Evolutionary conservation across 2,113 vertebrate genomes (phyloP), one percentile per base, ranked within the genome.

Genomic region (Trachemys scripta): DNA sequence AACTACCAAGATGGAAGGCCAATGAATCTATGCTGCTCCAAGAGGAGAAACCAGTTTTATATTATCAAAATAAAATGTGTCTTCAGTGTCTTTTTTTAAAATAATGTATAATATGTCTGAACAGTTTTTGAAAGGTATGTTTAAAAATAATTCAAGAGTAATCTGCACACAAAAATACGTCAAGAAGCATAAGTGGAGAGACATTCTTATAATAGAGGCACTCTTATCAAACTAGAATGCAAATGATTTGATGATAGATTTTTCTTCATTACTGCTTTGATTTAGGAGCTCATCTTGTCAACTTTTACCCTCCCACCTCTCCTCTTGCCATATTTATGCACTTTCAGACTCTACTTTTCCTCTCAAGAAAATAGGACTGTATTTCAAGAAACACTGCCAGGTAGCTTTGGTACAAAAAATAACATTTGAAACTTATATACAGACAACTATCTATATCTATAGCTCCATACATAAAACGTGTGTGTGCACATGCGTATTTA

Each of bases 231-330:
- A 82, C 12, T 84, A 79, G 50, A 96, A 85, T 57, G 89, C 75
- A 92, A 47, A 56, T 95, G 83, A 96, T 81, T 45, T 2, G 35
- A 82, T 90, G 85, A 95, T 89, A 95, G 93, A 88, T 95, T 94
- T 82, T 85, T 83, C 80, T 62, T 86, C 90, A 94, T 90, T 82
- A 80, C 84, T 57, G 42, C 25, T 80, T 4, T 82, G 87, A 97
- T 95, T 95, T 95, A 92, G 90, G 56, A 97, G 94, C 72, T 94
- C 85, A 90, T 91, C 80, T 84, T 87, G 51, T 90, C 90, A 94
- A 86, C 76, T 88, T 87, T 83, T 27, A 78, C 12, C 17, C 8
- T 8, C 17, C 82, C 49, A 84, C 84, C 20, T 92, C 91, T 94
- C 93, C 80, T 95, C 92, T 45, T 14, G 27, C 5, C 51, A 31